phyloP scores from a whole-genome alignment of 2,797 vertebrate genomes.

The Onychomys torridus region DNA sequence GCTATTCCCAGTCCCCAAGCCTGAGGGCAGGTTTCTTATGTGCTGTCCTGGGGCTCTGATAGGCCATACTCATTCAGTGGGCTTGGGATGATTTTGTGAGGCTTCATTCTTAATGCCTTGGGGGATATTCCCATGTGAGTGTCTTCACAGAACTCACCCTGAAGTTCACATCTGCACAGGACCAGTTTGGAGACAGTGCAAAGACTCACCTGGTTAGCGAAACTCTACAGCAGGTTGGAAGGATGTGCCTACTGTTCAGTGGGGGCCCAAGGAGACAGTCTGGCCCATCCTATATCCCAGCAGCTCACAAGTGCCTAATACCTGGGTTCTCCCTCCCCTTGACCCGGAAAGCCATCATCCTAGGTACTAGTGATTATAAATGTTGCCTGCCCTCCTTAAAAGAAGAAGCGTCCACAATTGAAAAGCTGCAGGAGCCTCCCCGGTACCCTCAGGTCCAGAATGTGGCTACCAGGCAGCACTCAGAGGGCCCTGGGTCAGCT shows the following conservation, averaged over 20 bases:
- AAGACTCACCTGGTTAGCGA: neutral
- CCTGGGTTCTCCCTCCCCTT: neutral
- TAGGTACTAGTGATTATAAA: neutral
- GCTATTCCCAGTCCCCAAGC: too few species aligned
- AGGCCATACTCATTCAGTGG: neutral
- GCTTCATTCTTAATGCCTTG: neutral
- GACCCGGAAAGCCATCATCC: neutral
- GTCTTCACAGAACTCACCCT: neutral
- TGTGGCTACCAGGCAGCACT: neutral
- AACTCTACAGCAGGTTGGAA: neutral
- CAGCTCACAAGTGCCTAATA: neutral
- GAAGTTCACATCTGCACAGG: neutral
- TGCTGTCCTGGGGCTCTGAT: neutral
- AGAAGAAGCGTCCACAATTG: neutral
- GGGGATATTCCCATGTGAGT: neutral
- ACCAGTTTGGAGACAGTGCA: neutral
- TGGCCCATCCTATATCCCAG: neutral
- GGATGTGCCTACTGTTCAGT: neutral
- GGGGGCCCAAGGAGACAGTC: neutral
- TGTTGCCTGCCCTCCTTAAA: neutral
- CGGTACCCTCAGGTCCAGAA: neutral
- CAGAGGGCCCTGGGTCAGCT: too few species aligned
- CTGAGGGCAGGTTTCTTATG: neutral
- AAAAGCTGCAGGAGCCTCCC: neutral
- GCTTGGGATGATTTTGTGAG: neutral